Evolutionary conservation across 2,888 invertebrate species (phyloP), one percentile per base, ranked within the genome.

Genomic region (Caenorhabditis japonica): DNA sequence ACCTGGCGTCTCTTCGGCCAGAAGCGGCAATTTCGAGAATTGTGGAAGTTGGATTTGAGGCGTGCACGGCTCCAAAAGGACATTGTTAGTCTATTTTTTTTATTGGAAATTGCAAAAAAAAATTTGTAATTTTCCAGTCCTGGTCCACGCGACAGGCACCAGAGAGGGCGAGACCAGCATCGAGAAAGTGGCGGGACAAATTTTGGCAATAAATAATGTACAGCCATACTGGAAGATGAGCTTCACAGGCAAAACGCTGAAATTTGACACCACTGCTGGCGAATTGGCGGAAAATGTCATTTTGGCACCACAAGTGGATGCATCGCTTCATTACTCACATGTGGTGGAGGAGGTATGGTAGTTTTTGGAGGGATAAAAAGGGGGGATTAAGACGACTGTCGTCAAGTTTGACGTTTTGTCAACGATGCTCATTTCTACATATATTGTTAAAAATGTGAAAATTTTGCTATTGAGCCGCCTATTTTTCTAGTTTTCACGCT

Each of bases 11-110:
- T n/a, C 51, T 74, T 4, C 43, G 68, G n/a, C 58, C 61, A 8
- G 39, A 51, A n/a, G 44, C 61, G 0, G 36, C 46, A 5, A 19
- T 64, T 23, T 53, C 61, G 5, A 17, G 75, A 47, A 52, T 75
- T 0, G 25, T 75, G 13, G 83, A 83, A 62, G 69, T 62, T 3
- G 83, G 83, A 12, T 75, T 59, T 30, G 78, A 77, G 49, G 76
- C 73, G 5, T 73, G 76, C 36, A 58, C 73, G 10, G 80, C 81
- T 8, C 79, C 81, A 2, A 76, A 74, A 38, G 79, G 77, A 56
- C 80, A 78, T 56, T 82, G 83, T 83, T 44, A 69, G 83, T 69
- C 13, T 10, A 2, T 36, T 52, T 38, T 13, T 13, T 51, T 19
- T 13, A 21, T 34, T 44, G 23, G 4, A 7, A 25, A 17, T 39